Percentiles rank a stretch among this genome's conserved stretches.
Conservation (phyloP, 2,797 vertebrate species). For the Propithecus perrieri region DNA sequence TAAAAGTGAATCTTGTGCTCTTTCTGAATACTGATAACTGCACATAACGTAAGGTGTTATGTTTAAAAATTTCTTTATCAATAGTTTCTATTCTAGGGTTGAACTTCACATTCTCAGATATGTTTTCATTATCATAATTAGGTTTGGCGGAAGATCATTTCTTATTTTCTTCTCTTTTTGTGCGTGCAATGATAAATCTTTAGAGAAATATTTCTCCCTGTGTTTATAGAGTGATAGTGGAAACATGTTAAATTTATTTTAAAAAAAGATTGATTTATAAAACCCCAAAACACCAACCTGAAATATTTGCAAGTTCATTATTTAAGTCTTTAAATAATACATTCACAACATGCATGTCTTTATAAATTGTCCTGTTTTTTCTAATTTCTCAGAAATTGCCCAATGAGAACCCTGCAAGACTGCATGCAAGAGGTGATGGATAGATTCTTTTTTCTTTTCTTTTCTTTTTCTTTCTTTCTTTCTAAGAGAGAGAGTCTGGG, state of each 20-base stretch:
- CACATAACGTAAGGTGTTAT: neutral
- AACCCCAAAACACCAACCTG: neutral
- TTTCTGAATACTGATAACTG: neutral
- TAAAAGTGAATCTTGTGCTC: neutral
- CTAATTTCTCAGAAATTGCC: neutral
- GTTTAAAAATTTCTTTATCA: neutral
- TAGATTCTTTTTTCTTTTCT: too few relatives aligned
- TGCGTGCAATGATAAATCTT: neutral
- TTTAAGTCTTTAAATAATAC: neutral
- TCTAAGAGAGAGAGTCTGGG: neutral
- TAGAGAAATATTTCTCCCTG: neutral
- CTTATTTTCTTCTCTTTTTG: neutral
- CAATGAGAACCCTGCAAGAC: neutral
- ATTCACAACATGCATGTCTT: neutral
- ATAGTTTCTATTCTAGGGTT: neutral
- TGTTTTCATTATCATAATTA: constrained; percentile 18
- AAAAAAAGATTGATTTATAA: neutral
- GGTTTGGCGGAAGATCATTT: neutral
- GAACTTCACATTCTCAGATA: neutral
- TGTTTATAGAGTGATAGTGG: neutral
- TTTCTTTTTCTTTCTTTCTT: too few relatives aligned
- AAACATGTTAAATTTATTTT: neutral
- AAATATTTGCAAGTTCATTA: neutral
- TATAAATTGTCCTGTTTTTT: neutral
- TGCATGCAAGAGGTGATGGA: neutral